These are phyloP conservation scores for Perdita meconis DNA, from an alignment of 2,888 invertebrate genomes.

Conservation along the genomic window DNA sequence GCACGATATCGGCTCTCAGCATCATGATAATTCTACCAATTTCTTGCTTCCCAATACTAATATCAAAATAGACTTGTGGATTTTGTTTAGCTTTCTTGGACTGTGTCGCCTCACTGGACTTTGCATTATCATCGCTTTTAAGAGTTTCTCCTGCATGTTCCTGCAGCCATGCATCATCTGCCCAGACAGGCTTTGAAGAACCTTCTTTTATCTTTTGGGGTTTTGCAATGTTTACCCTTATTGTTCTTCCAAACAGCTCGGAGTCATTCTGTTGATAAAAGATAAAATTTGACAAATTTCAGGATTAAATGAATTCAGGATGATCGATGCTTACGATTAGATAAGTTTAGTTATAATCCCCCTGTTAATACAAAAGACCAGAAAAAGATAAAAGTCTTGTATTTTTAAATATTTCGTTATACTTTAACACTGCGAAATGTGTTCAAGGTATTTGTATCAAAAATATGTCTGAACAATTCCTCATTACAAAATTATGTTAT, in stretches of 20 bases:
- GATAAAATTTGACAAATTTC: conserved; percentile 51
- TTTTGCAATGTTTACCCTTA: conserved; percentile 98
- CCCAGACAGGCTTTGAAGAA: conserved; percentile 97
- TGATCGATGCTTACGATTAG: conserved; percentile 32
- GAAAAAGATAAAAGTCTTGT: too few relatives aligned
- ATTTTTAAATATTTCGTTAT: not conserved
- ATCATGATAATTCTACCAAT: conserved; percentile 96
- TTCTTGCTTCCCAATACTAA: conserved; percentile 95
- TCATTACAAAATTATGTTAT: conserved; percentile 19
- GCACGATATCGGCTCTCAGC: conserved; percentile 96
- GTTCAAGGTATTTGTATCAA: not conserved
- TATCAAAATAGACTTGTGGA: conserved; percentile 98
- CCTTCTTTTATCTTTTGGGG: conserved; percentile 98
- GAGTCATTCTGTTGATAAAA: conserved; percentile 92
- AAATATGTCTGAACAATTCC: not conserved
- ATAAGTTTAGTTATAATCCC: conserved; percentile 30
- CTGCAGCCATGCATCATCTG: conserved; percentile 99
- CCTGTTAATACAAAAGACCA: not conserved
- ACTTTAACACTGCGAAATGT: not conserved
- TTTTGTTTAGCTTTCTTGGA: conserved; percentile 87
- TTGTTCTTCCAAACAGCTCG: conserved; percentile 97
- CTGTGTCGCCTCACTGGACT: conserved; percentile 76
- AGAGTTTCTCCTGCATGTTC: conserved; percentile 97
- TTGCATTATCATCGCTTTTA: conserved; percentile 84
- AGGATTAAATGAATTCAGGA: conserved; percentile 8